Conservation (phyloP, 2,113 vertebrate species). For the Callipepla squamata region DNA sequence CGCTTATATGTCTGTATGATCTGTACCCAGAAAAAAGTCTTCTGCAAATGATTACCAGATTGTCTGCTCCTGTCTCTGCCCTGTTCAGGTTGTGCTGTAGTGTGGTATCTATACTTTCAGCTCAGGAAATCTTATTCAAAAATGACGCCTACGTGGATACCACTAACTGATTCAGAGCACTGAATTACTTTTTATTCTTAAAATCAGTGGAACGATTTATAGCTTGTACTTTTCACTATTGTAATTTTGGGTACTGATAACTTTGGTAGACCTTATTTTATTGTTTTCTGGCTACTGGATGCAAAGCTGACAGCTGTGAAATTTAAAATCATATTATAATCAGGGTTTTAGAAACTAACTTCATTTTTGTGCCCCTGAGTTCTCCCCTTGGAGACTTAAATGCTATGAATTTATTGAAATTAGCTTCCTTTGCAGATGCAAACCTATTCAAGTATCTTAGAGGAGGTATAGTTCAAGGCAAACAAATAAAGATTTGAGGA, state of each 20-base stretch:
- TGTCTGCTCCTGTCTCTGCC: background rate
- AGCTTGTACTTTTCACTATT: background rate
- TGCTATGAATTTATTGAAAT: background rate
- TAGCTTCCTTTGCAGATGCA: background rate
- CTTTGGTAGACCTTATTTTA: background rate
- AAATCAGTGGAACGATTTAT: background rate
- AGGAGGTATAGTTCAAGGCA: background rate
- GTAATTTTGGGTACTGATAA: background rate
- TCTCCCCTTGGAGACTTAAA: background rate
- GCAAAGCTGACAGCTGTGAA: background rate
- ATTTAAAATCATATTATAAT: background rate
- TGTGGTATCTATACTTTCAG: background rate
- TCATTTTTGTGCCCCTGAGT: background rate
- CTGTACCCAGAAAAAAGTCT: background rate
- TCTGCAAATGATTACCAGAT: background rate
- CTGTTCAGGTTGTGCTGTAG: background rate
- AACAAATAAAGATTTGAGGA: background rate
- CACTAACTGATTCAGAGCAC: background rate
- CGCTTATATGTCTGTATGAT: background rate
- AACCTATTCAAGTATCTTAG: background rate
- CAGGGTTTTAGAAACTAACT: accelerated
- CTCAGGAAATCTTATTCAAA: background rate
- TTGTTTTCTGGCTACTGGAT: background rate
- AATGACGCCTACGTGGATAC: background rate
- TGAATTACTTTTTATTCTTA: background rate